Evolutionary conservation across 2,797 vertebrate genomes (phyloP).

Genomic region (Liparis tanakae): DNA sequence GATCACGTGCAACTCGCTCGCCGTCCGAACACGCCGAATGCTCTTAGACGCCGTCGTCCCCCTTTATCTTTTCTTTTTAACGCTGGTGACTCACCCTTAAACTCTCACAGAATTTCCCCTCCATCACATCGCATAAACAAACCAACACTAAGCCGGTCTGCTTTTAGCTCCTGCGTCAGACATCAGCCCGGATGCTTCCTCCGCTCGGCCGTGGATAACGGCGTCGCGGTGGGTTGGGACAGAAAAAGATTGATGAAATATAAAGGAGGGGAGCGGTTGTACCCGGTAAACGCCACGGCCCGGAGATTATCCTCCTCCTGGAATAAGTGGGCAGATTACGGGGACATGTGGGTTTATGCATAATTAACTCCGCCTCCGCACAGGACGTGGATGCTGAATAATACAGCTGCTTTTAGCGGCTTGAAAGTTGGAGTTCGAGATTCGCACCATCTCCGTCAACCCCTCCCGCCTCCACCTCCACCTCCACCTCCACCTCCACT

Average conservation of each 20-base stretch:
- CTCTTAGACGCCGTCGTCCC: slow-evolving; percentile 54
- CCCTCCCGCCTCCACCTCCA: background rate
- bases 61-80: slow-evolving; percentile 29
- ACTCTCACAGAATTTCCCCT: slow-evolving; percentile 63
- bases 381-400: slow-evolving; percentile 76
- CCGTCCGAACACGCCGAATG: slow-evolving; percentile 40
- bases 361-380: slow-evolving; percentile 75
- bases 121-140: slow-evolving; percentile 67
- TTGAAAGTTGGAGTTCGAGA: slow-evolving; percentile 68
- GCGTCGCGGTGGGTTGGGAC: slow-evolving; percentile 46
- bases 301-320: slow-evolving; percentile 67
- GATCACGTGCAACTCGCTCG: slow-evolving; percentile 45
- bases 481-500: background rate
- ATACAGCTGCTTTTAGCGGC: slow-evolving; percentile 79
- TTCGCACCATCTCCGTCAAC: slow-evolving; percentile 48
- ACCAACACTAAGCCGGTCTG: slow-evolving; percentile 54
- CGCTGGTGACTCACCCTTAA: slow-evolving; percentile 63
- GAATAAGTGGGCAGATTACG: slow-evolving; percentile 83
- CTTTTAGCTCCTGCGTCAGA: slow-evolving; percentile 75
- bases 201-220: slow-evolving; percentile 31
- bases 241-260: slow-evolving; percentile 82
- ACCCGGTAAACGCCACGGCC: slow-evolving; percentile 72
- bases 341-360: slow-evolving; percentile 83
- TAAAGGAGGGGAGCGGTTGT: slow-evolving; percentile 78
- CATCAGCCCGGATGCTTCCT: slow-evolving; percentile 43